A percentile compares a stretch with the other conserved stretches of the same genome.
Evolutionary conservation across 2,113 vertebrate genomes (phyloP).

Genomic region (Cavia porcellus): DNA sequence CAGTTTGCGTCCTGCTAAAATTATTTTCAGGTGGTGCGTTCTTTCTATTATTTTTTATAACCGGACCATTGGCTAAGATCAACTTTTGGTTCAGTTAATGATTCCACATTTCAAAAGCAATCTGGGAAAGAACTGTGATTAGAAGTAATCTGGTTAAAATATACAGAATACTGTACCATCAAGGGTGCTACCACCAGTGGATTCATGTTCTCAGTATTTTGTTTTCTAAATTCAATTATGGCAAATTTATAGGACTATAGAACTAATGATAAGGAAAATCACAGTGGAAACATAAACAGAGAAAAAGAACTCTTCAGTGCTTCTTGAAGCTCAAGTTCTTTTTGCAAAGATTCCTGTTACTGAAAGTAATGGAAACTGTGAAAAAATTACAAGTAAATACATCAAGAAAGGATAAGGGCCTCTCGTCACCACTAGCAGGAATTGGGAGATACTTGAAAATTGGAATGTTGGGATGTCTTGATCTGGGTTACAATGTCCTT

Average conservation of each 20-base stretch:
- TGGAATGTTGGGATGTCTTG: not conserved
- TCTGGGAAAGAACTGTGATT: not conserved
- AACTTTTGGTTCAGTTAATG: conserved; percentile 49
- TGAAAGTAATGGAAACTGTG: not conserved
- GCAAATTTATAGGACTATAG: not conserved
- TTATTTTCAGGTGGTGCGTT: conserved; percentile 74
- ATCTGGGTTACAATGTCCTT: not conserved
- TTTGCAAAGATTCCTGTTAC: conserved; percentile 6
- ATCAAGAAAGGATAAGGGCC: not conserved
- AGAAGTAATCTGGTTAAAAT: conserved; percentile 19
- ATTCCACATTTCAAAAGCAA: conserved; percentile 30
- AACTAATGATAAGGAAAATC: not conserved
- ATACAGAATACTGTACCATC: too few species aligned
- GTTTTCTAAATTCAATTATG: not conserved
- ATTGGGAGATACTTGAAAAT: not conserved
- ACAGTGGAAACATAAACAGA: not conserved
- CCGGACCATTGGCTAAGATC: conserved; percentile 46
- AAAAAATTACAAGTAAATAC: not conserved
- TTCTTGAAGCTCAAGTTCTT: conserved; percentile 16
- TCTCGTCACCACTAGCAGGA: not conserved
- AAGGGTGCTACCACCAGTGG: not conserved
- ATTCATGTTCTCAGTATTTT: not conserved
- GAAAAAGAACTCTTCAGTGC: not conserved
- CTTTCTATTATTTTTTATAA: conserved; percentile 70
- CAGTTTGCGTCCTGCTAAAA: conserved; percentile 69